Evolutionary conservation across 30 jellyfish, hydroid and myxozoan genomes (phyloP).

Genomic region (Euphysa ruthae): DNA sequence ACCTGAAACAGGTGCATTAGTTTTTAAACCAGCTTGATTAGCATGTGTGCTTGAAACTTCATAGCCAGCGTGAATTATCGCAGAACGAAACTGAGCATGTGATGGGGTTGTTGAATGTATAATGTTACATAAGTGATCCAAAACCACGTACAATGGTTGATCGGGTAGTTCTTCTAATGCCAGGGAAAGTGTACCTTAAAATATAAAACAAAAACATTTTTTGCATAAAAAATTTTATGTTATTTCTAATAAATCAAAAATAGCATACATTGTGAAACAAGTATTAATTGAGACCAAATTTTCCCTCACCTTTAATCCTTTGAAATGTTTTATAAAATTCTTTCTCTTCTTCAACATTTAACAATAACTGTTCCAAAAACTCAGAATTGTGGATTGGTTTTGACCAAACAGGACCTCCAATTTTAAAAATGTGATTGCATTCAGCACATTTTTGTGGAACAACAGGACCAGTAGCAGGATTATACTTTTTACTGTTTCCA

Average conservation of each 20-base stretch:
- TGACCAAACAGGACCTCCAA: slow-evolving; percentile 96
- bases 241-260: too few species aligned
- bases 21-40: slow-evolving; percentile 67
- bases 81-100: slow-evolving; percentile 73
- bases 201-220: too few species aligned
- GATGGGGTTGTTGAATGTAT: slow-evolving; percentile 85
- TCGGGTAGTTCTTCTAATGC: slow-evolving; percentile 71
- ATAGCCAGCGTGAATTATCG: slow-evolving; percentile 61
- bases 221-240: too few species aligned
- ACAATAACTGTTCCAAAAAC: slow-evolving; percentile 45
- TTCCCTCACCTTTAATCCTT: slow-evolving; percentile 73
- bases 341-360: slow-evolving; percentile 27
- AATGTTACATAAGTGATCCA: slow-evolving; percentile 61
- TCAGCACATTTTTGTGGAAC: slow-evolving; percentile 58
- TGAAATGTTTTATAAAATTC: slow-evolving; percentile 46
- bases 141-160: slow-evolving; percentile 65
- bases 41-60: slow-evolving; percentile 87
- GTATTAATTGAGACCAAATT: too few species aligned
- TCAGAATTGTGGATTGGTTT: slow-evolving; percentile 59
- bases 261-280: too few species aligned
- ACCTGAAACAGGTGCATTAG: slow-evolving; percentile 90
- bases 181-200: slow-evolving; percentile 70
- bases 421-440: slow-evolving; percentile 60
- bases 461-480: slow-evolving; percentile 86
- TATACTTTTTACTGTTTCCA: slow-evolving; percentile 74